These are phyloP conservation scores for Apodemia zela DNA, from an alignment of 2,888 invertebrate species.

Conservation along the genomic window DNA sequence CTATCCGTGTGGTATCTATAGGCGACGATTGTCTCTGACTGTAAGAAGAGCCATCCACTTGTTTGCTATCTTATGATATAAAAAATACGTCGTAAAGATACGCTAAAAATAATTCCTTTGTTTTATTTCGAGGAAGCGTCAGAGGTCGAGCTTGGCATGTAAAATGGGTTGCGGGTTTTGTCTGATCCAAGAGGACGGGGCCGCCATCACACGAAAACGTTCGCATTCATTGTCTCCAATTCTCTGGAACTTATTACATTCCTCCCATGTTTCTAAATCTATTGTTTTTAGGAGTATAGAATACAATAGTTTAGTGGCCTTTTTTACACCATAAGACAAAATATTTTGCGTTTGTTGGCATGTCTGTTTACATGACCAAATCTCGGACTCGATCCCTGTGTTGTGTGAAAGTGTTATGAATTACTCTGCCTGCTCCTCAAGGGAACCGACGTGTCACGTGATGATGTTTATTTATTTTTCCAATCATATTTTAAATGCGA, in stretches of 20 bases:
- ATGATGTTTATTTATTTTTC: too few species aligned
- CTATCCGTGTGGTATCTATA: too few species aligned
- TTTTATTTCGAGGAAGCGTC: conserved; percentile 58
- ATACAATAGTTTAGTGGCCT: background rate
- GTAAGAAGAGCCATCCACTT: too few species aligned
- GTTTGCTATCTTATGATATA: conserved; percentile 17
- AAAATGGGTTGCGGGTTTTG: conserved; percentile 44
- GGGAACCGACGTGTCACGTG: too few species aligned
- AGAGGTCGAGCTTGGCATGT: conserved; percentile 53
- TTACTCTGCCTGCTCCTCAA: too few species aligned
- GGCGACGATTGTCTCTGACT: too few species aligned
- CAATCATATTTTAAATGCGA: too few species aligned
- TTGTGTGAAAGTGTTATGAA: too few species aligned
- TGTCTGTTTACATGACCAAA: too few species aligned
- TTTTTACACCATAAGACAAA: background rate
- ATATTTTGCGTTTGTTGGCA: too few species aligned
- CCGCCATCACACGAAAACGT: conserved; percentile 36
- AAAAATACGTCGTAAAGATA: conserved; percentile 28
- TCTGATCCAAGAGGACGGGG: conserved; percentile 28
- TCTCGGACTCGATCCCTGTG: too few species aligned
- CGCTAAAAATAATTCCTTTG: conserved; percentile 42
- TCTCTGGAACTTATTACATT: conserved; percentile 36
- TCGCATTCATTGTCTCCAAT: conserved; percentile 37
- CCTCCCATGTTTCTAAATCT: conserved; percentile 28
- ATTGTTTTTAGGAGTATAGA: conserved; percentile 23